Base-by-base conservation (phyloP, 2,797 vertebrate genomes). In the Octomys mimax region DNA sequence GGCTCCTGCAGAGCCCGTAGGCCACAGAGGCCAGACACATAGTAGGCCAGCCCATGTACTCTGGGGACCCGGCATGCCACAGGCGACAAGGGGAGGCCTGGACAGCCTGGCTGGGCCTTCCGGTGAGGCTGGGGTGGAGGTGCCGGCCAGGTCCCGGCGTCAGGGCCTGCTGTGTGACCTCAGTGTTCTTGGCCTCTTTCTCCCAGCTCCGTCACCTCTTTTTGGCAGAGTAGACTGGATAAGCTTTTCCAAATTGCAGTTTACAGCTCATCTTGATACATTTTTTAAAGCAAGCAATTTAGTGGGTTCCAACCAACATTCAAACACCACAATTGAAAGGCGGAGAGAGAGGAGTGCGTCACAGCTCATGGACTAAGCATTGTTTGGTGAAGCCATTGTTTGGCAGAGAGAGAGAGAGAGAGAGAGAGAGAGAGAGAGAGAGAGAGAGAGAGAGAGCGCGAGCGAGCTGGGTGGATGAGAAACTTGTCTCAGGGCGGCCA, bases 371-470 rank as follows among this genome's bases (percentile, higher is more conserved):
- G 90, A 86, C 46, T 90, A 94, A 90, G 82, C 39, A 94, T 92
- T 98, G 93, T 96, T 96, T 82, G 73, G 46, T 52, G 66, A 80
- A 95, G 73, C 86, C 66, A 95, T 81, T 95, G 75, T 96, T 98
- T 42, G 42, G 42, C 42, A 42, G 3, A 42, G 42, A 42, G 42
- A 42, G 42, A 42, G 42, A 42, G 42, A 42, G 42, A 42, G 42
- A 42, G 42, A 42, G 42, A 42, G 42, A 42, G 42, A 42, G 42
- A 42, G 42, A 42, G 42, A 42, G 42, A 42, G 42, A 42, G 42
- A 42, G 42, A 42, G 42, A 42, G 42, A 42, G 42, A 42, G 42
- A 42, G 42, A 42, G 42, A 42, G 39, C 2, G 39, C 2, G 92
- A 75, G 33, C 75, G 39, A 54, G 33, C n/a, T 59, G 80, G 71